Base-by-base conservation (phyloP, 1,140 invertebrate species). In the Fopius arisanus region DNA sequence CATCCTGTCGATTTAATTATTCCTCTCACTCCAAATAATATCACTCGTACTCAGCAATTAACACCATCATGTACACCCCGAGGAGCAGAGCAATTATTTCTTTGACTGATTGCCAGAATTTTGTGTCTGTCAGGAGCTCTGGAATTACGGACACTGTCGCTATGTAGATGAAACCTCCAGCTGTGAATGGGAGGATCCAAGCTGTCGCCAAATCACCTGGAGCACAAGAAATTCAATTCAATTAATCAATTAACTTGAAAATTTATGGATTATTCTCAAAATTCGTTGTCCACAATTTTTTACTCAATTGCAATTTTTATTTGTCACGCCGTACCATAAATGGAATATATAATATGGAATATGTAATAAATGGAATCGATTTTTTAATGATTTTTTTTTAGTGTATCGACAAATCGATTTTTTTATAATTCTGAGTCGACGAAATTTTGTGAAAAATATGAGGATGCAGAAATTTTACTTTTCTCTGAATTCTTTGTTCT, bases 121-220 rank as follows among this genome's bases (percentile, higher is more conserved):
- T 95, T 19, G 94, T 94, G 79, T 96, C 94, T 82, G 93, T 92
- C 71, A 98, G 89, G 26, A 98, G 89, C 87, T 98, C 96, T 63
- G 97, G 97, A 86, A 99, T 98, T 1, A 98, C 95, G 67, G 96
- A 97, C 0, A 99, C 97, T 28, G 97, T 97, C 14, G 97, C 97
- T 80, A 99, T 98, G 85, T 99, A 99, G 86, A 99, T 98, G 85
- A 99, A 99, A 19, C 97, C 97, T 70, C 97, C 97, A 72, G 97
- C 97, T 41, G 97, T 99, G 82, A 99, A 98, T 33, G 97, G 97
- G 62, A 99, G 89, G 74, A 98, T 95, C 91, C 96, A 95, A 12
- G 91, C 90, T 37, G 94, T 94, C 3, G 95, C 93, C 74, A 94
- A 86, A 73, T 93, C 92, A 83, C 93, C 93, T 89, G 84, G 78